Evolutionary conservation across 2,888 invertebrate species (phyloP).

Genomic region (Hecatera dysodea): DNA sequence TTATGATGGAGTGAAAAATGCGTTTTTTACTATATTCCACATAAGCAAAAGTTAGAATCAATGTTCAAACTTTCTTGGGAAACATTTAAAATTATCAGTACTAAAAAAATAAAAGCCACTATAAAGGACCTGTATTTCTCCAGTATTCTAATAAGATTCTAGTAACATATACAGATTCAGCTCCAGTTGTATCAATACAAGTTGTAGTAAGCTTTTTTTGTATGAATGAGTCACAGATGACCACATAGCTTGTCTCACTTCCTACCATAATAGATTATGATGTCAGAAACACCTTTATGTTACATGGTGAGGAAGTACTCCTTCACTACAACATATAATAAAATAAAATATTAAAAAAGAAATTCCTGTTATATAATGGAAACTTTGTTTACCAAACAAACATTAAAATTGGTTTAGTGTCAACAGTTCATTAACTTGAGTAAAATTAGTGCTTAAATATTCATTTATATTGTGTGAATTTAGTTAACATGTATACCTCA

Average conservation of each 20-base stretch:
- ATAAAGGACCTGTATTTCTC: neutral
- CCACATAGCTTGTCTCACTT: constrained; percentile 25
- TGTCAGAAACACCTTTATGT: constrained; percentile 30
- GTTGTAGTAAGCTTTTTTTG: constrained; percentile 1
- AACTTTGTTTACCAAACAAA: constrained; percentile 15
- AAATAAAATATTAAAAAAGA: neutral
- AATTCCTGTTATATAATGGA: neutral
- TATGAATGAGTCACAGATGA: constrained; percentile 43
- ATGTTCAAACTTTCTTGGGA: neutral
- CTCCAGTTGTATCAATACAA: constrained; percentile 3
- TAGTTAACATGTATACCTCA: constrained; percentile 10
- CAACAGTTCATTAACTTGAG: constrained; percentile 25
- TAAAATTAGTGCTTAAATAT: constrained; percentile 20
- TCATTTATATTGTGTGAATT: constrained; percentile 10
- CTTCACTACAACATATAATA: neutral
- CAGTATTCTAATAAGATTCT: neutral
- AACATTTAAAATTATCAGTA: neutral
- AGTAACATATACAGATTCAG: constrained; percentile 2
- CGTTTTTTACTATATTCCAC: neutral
- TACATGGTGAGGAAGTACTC: constrained; percentile 1
- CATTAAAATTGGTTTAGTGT: neutral
- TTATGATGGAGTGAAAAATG: neutral
- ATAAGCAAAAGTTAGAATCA: neutral
- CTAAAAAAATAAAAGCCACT: neutral
- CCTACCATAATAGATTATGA: constrained; percentile 27